phyloP scores from a whole-genome alignment of 1,140 invertebrate genomes.

The Chironomus striatipennis region DNA sequence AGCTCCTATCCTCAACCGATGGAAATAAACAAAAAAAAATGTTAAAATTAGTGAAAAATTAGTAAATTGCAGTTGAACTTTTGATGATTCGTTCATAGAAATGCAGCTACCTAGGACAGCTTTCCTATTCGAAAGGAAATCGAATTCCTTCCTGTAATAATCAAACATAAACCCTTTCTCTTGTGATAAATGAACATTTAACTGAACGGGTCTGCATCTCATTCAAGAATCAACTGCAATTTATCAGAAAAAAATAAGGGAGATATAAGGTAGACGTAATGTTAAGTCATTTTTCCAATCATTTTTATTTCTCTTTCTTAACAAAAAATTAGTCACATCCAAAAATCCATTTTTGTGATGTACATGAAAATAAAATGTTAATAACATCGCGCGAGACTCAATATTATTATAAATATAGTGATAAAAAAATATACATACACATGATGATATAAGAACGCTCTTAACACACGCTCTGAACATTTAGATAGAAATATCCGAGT shows the following conservation, averaged over 20 bases:
- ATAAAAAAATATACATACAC: neutral
- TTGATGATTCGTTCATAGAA: neutral
- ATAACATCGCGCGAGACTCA: neutral
- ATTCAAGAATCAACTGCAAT: too few species aligned
- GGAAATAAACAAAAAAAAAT: neutral
- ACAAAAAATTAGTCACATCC: too few species aligned
- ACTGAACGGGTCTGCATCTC: too few species aligned
- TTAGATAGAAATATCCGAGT: slow-evolving; percentile 22
- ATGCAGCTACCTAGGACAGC: too few species aligned
- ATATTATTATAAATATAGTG: neutral
- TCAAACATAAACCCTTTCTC: neutral
- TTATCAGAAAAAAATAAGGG: too few species aligned
- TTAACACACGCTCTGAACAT: slow-evolving; percentile 2
- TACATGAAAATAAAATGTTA: slow-evolving; percentile 1
- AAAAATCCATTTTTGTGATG: neutral
- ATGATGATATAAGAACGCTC: slow-evolving; percentile 2
- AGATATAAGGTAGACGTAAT: neutral
- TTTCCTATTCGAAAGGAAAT: neutral
- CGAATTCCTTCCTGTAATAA: neutral
- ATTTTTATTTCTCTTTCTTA: neutral
- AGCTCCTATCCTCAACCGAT: neutral
- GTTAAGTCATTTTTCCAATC: neutral
- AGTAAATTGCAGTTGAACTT: neutral
- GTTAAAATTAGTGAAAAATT: neutral
- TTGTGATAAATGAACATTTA: neutral